phyloP scores from a whole-genome alignment of 1,140 invertebrate genomes.

The Cecropterus lyciades region DNA sequence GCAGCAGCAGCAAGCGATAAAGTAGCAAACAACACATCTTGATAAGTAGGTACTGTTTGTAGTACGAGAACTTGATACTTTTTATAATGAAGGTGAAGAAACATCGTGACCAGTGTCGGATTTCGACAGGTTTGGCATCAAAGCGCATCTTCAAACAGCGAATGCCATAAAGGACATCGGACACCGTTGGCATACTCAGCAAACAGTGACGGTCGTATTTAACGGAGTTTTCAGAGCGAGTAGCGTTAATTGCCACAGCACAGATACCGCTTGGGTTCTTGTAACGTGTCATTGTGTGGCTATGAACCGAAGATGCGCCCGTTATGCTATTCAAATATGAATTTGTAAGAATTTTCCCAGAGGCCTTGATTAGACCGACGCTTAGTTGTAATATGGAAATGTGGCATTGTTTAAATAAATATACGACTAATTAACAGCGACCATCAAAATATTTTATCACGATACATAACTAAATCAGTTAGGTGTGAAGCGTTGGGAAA shows the following conservation, averaged over 20 bases:
- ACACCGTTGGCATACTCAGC: conserved; percentile 51
- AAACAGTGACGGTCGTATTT: conserved; percentile 38
- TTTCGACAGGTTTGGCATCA: conserved; percentile 45
- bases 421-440: conserved; percentile 6
- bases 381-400: conserved; percentile 24
- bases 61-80: conserved; percentile 14
- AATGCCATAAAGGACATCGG: conserved; percentile 58
- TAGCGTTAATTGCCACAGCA: conserved; percentile 45
- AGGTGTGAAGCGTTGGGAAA: conserved; percentile 12
- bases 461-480: not conserved
- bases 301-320: conserved; percentile 27
- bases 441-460: not conserved
- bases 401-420: conserved; percentile 25
- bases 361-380: not conserved
- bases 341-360: conserved; percentile 31
- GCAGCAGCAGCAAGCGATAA: no score
- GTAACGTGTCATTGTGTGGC: conserved; percentile 27
- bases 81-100: conserved; percentile 20
- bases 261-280: conserved; percentile 13
- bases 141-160: conserved; percentile 44
- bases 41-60: not conserved
- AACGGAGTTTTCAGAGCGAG: conserved; percentile 55
- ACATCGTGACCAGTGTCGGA: conserved; percentile 32
- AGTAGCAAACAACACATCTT: not conserved
- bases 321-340: conserved; percentile 19